Conservation (phyloP, 35 echinoderm and acorn worm species). For the Eucidaris tribuloides region DNA sequence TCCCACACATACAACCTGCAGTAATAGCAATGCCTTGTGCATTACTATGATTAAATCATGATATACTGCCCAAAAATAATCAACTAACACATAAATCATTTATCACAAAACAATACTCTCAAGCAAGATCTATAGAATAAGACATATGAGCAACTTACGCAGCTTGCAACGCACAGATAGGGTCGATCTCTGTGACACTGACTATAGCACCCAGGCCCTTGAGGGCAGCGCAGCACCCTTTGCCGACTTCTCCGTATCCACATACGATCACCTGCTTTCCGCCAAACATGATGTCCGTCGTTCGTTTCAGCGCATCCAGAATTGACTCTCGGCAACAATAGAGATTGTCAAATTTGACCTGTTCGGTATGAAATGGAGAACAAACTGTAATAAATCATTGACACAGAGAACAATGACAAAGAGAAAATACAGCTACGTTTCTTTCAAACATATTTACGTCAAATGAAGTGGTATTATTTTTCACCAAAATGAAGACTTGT, state of each 20-base stretch:
- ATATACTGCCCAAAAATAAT: neutral
- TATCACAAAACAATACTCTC: neutral
- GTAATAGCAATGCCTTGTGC: neutral
- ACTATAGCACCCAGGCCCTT: conserved; percentile 92
- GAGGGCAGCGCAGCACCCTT: conserved; percentile 95
- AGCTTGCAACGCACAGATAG: conserved; percentile 97
- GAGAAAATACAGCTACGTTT: too few species aligned
- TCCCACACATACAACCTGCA: too few species aligned
- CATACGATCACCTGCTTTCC: conserved; percentile 94
- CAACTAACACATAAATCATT: neutral
- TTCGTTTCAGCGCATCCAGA: conserved; percentile 90
- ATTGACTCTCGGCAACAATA: conserved; percentile 96
- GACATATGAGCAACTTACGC: conserved; percentile 80
- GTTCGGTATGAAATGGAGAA: too few species aligned
- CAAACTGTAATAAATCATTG: too few species aligned
- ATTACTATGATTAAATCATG: neutral
- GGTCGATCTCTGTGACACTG: conserved; percentile 94
- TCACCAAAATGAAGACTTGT: too few species aligned
- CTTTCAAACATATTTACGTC: too few species aligned
- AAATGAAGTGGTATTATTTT: too few species aligned
- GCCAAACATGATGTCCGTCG: conserved; percentile 98
- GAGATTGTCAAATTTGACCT: conserved; percentile 99
- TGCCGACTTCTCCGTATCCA: conserved; percentile 94
- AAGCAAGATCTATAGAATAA: neutral
- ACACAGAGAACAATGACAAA: too few species aligned